Evolutionary conservation across 2,797 vertebrate genomes (phyloP).

Genomic region (Cuniculus paca): DNA sequence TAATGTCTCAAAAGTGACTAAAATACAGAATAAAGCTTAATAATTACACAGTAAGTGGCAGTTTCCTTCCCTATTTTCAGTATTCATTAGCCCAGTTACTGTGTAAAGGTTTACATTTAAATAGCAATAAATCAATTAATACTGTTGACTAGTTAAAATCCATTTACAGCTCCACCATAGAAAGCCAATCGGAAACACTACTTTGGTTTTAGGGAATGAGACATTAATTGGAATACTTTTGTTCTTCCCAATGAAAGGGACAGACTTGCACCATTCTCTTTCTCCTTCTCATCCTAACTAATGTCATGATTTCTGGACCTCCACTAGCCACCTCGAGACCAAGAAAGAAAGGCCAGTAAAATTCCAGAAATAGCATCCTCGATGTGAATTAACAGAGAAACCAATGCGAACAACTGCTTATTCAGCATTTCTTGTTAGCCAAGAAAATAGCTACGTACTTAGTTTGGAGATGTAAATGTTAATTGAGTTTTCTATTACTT

Average conservation of each 20-base stretch:
- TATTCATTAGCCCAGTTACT: neutral
- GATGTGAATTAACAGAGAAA: neutral
- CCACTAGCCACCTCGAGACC: neutral
- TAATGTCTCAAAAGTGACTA: neutral
- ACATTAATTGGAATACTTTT: neutral
- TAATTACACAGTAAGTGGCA: neutral
- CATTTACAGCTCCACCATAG: neutral
- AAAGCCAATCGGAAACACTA: neutral
- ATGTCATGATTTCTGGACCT: neutral
- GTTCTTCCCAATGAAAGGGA: neutral
- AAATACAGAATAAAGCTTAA: neutral
- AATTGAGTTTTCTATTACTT: neutral
- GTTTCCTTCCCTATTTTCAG: neutral
- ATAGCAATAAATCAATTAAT: constrained; percentile 20
- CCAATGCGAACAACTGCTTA: neutral
- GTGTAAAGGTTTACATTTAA: neutral
- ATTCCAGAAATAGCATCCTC: neutral
- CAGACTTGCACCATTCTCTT: neutral
- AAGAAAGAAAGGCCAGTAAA: neutral
- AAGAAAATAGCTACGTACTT: neutral
- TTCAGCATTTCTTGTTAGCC: neutral
- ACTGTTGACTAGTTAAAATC: neutral
- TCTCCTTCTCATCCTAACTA: neutral
- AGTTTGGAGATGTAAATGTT: neutral
- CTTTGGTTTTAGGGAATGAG: neutral